These are phyloP conservation scores for Euplagia quadripunctaria DNA, from an alignment of 2,888 invertebrate genomes.

Conservation along the genomic window DNA sequence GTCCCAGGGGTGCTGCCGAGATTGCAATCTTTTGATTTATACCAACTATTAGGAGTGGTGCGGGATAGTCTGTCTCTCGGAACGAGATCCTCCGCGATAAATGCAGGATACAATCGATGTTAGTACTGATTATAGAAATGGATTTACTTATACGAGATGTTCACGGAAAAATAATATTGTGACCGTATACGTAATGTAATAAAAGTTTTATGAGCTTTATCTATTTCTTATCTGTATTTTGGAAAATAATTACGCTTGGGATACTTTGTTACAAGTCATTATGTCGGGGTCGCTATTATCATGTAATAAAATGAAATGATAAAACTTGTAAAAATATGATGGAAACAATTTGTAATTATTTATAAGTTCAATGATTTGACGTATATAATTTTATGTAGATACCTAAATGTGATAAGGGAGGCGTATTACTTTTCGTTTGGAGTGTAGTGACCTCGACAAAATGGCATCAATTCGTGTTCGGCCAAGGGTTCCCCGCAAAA, in stretches of 20 bases:
- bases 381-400: not conserved
- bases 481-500: slow-evolving; percentile 52
- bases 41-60: slow-evolving; percentile 86
- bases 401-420: slow-evolving; percentile 16
- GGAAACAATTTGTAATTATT: slow-evolving; percentile 10
- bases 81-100: slow-evolving; percentile 81
- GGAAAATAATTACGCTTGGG: slow-evolving; percentile 16
- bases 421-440: slow-evolving; percentile 27
- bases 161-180: slow-evolving; percentile 38
- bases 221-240: slow-evolving; percentile 12
- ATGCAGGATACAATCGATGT: slow-evolving; percentile 78
- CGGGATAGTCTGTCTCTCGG: slow-evolving; percentile 82
- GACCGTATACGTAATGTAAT: slow-evolving; percentile 18
- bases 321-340: slow-evolving; percentile 4
- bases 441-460: slow-evolving; percentile 35
- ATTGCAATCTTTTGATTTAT: slow-evolving; percentile 88
- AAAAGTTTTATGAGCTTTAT: slow-evolving; percentile 22
- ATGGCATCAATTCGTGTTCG: slow-evolving; percentile 49
- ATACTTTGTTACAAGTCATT: slow-evolving; percentile 15
- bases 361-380: not conserved
- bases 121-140: slow-evolving; percentile 83
- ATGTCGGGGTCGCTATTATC: slow-evolving; percentile 21
- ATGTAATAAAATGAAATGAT: slow-evolving; percentile 12
- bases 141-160: slow-evolving; percentile 69
- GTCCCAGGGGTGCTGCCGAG: slow-evolving; percentile 86